Evolutionary conservation across 2,113 vertebrate genomes (phyloP), one percentile per base, ranked within the genome.

Genomic region (Cepphus grylle): DNA sequence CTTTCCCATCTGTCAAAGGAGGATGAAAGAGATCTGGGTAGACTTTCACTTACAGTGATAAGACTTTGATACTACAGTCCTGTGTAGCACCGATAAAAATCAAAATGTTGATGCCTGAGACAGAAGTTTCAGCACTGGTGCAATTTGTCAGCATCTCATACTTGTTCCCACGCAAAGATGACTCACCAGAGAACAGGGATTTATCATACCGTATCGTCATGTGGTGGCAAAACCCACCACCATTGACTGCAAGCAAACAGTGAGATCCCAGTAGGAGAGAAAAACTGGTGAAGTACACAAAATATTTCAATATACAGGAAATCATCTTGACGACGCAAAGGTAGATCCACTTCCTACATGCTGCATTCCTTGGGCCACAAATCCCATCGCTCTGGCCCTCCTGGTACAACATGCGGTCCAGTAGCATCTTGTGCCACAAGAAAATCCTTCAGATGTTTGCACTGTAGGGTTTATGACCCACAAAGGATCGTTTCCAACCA

Each of bases 111-210:
- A 55, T 96, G 84, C 87, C 74, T 94, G 78, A 94, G 81, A 94
- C 73, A 96, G 92, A 85, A 95, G 94, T 94, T 97, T 94, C 83
- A 58, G 91, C 38, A 65, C 83, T 94, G 92, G 62, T 95, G 95
- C 89, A 93, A 95, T 97, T 96, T 95, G 88, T 94, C 84, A 96
- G 95, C 67, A 91, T 96, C 84, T 90, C 95, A 49, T 96, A 59
- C 81, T 67, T 34, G 89, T 93, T 97, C 97, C 96, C 95, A 97
- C 97, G 11, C 96, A 93, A 90, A 77, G 89, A 92, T 97, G 97
- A 97, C 89, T 97, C 97, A 97, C 42, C 78, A 59, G 91, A 71
- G 97, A 94, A 29, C 79, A 59, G 66, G 55, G 87, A 96, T 96
- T 96, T 77, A 66, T 94, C 94, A 77, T 16, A 62, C 58, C 36